Evolutionary conservation across 2,888 invertebrate genomes (phyloP), one percentile per base, ranked within the genome.

Genomic region (Pharmacophagus antenor): DNA sequence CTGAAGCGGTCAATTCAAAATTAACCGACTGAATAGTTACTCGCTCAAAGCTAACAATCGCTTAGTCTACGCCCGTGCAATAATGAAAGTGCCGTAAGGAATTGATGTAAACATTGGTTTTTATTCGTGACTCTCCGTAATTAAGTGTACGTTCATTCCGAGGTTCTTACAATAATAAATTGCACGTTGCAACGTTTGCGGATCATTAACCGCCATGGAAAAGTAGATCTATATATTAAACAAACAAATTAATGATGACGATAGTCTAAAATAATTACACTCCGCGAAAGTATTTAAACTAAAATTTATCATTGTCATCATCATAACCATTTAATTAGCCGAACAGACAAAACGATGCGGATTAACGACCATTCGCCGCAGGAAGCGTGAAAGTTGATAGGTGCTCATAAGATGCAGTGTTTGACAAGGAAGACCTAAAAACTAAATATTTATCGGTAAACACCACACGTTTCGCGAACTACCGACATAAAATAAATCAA

Each of bases 401-500:
- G n/a, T n/a, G n/a, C n/a, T n/a, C n/a, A n/a, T n/a, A n/a, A n/a
- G n/a, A 27, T 10, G 7, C 27, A 27, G 7, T 27, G 27, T 10
- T 27, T 10, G 27, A 2, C 27, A 10, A 10, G 8, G 27, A 27
- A 27, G 27, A 10, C 27, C 27, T 27, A 10, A 10, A 6, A 10
- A 27, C 10, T 8, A 27, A 27, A 27, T 8, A 10, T 27, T 27
- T 10, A 27, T 27, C 27, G 7, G 7, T 6, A 37, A n/a, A n/a
- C 6, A 4, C n/a, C 2, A 37, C 37, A 37, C 0, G 37, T n/a
- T n/a, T n/a, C n/a, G 37, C n/a, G 5, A 4, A 37, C 37, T 37
- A 37, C n/a, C 18, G 71, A 73, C 73, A 67, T 76, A 76, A 78
- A 65, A 78, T 79, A 82, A 80, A 81, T 79, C 77, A 77, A 73